Evolutionary conservation across 2,113 vertebrate genomes (phyloP), one percentile per base, ranked within the genome.

Genomic region (Tragelaphus buxtoni): DNA sequence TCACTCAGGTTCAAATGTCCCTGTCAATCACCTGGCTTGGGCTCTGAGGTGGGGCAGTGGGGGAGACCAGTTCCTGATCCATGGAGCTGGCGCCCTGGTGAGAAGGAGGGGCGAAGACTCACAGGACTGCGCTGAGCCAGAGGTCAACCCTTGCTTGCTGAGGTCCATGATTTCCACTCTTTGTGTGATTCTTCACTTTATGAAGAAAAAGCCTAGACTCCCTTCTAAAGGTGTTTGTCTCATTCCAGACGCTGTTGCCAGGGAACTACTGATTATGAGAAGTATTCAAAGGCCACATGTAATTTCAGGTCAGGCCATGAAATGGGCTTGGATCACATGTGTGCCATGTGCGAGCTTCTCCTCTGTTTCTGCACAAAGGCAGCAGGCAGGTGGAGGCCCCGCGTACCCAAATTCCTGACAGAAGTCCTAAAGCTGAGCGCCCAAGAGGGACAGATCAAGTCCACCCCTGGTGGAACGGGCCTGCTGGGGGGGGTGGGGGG

Each of bases 141-240:
- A 14, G 20, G 32, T 4, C 35, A 1, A 35, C 0, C 32, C 9
- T 0, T 1, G 32, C 4, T 1, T 17, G 3, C 24, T 45, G 47
- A 51, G 10, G 10, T 9, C 9, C 14, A 0, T 22, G 20, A 30
- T n/a, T 20, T 10, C 51, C 39, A 56, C 14, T 42, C 30, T 24
- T 1, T 17, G 35, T 20, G 13, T 3, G 16, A 55, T 35, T 24
- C 32, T 47, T 47, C 60, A 51, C 20, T 79, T 51, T 22, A 12
- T 10, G 9, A 45, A 60, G 72, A 69, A 80, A 76, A 80, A 60
- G 81, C 32, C 35, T 3, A 49, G 74, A 28, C 16, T 53, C 74
- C 18, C 28, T 72, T 49, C 84, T 55, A 63, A 86, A 81, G 30
- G 22, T 3, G 11, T 1, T 49, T 81, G 56, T 55, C 32, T 90